Conservation (phyloP, 1,140 invertebrate genomes). For the Ganaspis sp. region DNA sequence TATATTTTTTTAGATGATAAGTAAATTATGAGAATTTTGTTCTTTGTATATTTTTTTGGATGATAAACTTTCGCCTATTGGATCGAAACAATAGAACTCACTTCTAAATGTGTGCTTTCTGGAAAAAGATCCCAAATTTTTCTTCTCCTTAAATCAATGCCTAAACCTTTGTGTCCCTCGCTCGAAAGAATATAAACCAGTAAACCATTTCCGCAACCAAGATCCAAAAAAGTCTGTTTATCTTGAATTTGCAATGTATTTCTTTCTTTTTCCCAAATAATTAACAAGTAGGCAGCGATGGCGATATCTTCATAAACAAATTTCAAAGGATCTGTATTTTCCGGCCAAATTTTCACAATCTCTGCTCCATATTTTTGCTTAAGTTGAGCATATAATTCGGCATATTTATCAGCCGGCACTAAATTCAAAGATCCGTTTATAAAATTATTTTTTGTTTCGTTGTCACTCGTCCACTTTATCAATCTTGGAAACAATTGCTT, state of each 20-base stretch:
- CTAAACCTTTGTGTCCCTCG: slow-evolving; percentile 91
- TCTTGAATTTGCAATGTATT: slow-evolving; percentile 65
- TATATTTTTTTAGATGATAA: no score
- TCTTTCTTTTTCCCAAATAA: slow-evolving; percentile 83
- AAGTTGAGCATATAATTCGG: slow-evolving; percentile 82
- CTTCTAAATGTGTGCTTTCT: slow-evolving; percentile 71
- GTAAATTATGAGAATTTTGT: no score
- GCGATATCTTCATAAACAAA: slow-evolving; percentile 98
- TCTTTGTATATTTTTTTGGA: no score
- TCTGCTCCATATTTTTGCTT: slow-evolving; percentile 88
- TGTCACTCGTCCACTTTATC: slow-evolving; percentile 80
- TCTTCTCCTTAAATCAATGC: slow-evolving; percentile 92
- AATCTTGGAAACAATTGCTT: slow-evolving; percentile 80
- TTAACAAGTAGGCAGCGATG: slow-evolving; percentile 93
- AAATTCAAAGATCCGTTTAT: slow-evolving; percentile 82
- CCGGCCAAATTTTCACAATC: slow-evolving; percentile 88
- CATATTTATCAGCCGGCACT: slow-evolving; percentile 84
- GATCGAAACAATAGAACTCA: no score
- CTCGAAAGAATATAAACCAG: slow-evolving; percentile 90
- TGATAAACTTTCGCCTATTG: no score
- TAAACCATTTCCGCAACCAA: slow-evolving; percentile 98
- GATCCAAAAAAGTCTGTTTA: slow-evolving; percentile 89
- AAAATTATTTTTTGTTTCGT: slow-evolving; percentile 54
- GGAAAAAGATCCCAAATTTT: slow-evolving; percentile 93
- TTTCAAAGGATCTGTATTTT: slow-evolving; percentile 94